Conservation (phyloP, 2,113 vertebrate species). For the Ginglymostoma cirratum region DNA sequence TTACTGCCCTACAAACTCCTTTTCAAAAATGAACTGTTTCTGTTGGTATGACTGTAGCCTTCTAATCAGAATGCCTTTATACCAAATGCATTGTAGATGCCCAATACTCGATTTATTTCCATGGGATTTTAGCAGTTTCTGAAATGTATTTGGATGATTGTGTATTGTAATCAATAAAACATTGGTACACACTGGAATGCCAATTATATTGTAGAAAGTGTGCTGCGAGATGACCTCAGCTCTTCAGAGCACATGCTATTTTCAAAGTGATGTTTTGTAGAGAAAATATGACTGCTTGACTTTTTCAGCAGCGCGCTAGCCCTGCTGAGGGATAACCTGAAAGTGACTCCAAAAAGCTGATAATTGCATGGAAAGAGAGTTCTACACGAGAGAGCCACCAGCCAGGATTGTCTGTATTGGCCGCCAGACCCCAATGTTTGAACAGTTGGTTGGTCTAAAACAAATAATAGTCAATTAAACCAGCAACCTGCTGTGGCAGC, state of each 20-base stretch:
- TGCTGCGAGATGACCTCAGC: not conserved
- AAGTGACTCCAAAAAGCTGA: not conserved
- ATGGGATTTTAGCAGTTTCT: not conserved
- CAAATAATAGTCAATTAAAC: constrained; percentile 7
- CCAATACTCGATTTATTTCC: not conserved
- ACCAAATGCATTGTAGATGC: not conserved
- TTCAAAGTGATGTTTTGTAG: not conserved
- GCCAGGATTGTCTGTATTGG: not conserved
- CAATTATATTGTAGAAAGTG: not conserved
- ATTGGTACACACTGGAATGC: not conserved
- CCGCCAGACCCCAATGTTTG: constrained; percentile 12
- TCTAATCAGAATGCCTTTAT: not conserved
- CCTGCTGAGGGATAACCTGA: not conserved
- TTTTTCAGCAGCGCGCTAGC: not conserved
- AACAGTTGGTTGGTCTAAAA: constrained; percentile 23
- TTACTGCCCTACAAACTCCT: not conserved
- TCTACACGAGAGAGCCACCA: not conserved
- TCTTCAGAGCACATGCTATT: not conserved
- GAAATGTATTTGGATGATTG: not conserved
- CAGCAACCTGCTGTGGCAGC: not conserved
- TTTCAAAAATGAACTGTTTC: not conserved
- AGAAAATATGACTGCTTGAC: not conserved
- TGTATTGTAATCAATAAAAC: not conserved
- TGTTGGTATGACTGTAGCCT: not conserved
- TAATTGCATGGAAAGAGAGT: not conserved